Conservation (phyloP, 2,888 invertebrate species). For the Nomada ferruginata region DNA sequence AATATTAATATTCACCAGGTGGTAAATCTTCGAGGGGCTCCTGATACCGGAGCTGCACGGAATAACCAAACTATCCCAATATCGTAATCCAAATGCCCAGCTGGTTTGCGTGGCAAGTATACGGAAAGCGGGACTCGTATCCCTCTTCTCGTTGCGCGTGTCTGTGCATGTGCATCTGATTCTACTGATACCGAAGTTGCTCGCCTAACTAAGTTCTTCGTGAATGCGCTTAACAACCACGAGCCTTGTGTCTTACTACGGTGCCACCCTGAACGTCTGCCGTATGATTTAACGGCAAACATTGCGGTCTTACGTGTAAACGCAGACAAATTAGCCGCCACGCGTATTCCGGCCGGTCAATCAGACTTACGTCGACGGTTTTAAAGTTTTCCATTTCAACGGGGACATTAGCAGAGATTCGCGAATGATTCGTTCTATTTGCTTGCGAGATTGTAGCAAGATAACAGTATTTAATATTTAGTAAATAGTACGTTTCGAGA, state of each 20-base stretch:
- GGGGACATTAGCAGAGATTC: neutral
- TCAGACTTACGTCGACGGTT: slow-evolving; percentile 27
- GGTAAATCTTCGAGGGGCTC: slow-evolving; percentile 38
- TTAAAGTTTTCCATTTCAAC: neutral
- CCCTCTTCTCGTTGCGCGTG: neutral
- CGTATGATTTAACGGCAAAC: slow-evolving; percentile 60
- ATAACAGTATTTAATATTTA: neutral
- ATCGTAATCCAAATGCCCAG: slow-evolving; percentile 41
- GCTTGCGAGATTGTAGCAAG: neutral
- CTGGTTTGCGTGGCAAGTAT: slow-evolving; percentile 16
- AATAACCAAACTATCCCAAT: slow-evolving; percentile 50
- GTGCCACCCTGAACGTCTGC: slow-evolving; percentile 28
- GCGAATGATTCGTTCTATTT: neutral
- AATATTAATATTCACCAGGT: slow-evolving; percentile 39
- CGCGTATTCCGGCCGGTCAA: slow-evolving; percentile 44
- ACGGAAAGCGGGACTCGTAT: neutral
- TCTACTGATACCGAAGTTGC: slow-evolving; percentile 59
- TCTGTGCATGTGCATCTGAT: slow-evolving; percentile 35
- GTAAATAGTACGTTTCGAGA: too few species aligned
- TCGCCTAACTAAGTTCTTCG: slow-evolving; percentile 55
- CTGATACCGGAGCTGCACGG: slow-evolving; percentile 23
- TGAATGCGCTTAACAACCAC: slow-evolving; percentile 61
- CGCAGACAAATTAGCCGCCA: slow-evolving; percentile 56
- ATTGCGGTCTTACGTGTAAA: slow-evolving; percentile 57
- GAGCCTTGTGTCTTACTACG: slow-evolving; percentile 39